These are phyloP conservation scores for Coelinius sp. DNA, from an alignment of 2,888 invertebrate species.

Conservation along the genomic window DNA sequence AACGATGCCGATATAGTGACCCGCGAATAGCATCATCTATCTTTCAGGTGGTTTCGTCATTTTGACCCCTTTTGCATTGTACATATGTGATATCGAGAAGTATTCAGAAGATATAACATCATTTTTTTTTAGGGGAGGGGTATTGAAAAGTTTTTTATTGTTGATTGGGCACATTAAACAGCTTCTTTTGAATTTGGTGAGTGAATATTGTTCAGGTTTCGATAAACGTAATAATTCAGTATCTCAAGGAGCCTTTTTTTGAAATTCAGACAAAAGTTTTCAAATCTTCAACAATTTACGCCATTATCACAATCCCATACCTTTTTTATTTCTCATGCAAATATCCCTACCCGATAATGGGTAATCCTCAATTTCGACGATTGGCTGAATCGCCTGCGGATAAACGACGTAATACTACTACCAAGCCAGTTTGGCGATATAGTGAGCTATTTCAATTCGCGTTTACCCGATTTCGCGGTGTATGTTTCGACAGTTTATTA, in stretches of 20 bases:
- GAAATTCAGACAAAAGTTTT: no score
- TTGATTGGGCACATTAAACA: background rate
- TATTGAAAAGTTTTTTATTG: background rate
- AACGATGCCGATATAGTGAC: slow-evolving; percentile 49
- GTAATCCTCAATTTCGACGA: slow-evolving; percentile 68
- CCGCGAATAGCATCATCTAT: slow-evolving; percentile 64
- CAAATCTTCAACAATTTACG: background rate
- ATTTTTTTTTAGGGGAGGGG: background rate
- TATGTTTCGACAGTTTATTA: slow-evolving; percentile 67
- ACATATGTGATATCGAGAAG: slow-evolving; percentile 1
- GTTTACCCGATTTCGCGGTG: slow-evolving; percentile 45
- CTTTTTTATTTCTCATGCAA: background rate
- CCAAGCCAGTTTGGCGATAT: slow-evolving; percentile 37
- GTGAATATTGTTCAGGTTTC: background rate
- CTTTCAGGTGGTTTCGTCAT: slow-evolving; percentile 65
- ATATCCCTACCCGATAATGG: slow-evolving; percentile 55
- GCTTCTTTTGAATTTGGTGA: background rate
- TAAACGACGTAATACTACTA: slow-evolving; percentile 58
- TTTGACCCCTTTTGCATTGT: slow-evolving; percentile 38
- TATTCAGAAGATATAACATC: background rate
- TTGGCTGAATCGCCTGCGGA: slow-evolving; percentile 62
- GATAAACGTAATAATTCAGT: no score
- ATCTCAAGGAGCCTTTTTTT: no score
- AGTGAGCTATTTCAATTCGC: slow-evolving; percentile 20
- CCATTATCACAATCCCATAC: background rate